Evolutionary conservation across 2,888 invertebrate species (phyloP).

Genomic region (Netelia virgata): DNA sequence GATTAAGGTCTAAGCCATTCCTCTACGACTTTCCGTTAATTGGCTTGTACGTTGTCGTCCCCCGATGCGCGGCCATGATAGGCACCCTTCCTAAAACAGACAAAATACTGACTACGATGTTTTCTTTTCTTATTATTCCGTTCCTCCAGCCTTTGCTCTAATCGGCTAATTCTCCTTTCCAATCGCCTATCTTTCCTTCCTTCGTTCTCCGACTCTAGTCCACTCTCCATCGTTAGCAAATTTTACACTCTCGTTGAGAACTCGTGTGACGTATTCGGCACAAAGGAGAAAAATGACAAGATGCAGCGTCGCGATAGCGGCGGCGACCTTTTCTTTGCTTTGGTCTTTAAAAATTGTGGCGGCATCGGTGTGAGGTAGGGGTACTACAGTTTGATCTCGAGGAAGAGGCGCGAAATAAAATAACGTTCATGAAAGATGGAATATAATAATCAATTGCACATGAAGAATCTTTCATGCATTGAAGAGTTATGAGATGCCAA

Average conservation of each 20-base stretch:
- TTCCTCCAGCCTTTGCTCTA: conserved; percentile 14
- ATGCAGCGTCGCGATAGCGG: not conserved
- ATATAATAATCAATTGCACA: too few relatives aligned
- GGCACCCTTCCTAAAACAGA: conserved; percentile 9
- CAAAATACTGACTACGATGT: conserved; percentile 34
- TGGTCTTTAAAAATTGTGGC: not conserved
- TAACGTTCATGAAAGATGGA: too few relatives aligned
- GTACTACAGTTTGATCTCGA: conserved; percentile 24
- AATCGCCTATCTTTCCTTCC: not conserved
- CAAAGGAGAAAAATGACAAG: conserved; percentile 28
- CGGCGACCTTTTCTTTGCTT: not conserved
- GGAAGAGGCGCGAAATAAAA: conserved; percentile 28
- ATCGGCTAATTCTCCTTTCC: conserved; percentile 20
- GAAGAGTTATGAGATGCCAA: too few relatives aligned
- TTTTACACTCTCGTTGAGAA: conserved; percentile 13
- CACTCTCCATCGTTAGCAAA: not conserved
- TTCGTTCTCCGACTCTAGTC: not conserved
- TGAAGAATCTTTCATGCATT: too few relatives aligned
- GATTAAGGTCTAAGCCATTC: conserved; percentile 29
- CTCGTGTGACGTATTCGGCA: conserved; percentile 37
- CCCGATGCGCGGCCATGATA: not conserved
- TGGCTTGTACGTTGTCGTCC: not conserved
- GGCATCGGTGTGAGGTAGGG: conserved; percentile 13
- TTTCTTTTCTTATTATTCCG: conserved; percentile 11
- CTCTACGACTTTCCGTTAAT: not conserved